Base-by-base conservation (phyloP, 1,140 invertebrate genomes). In the Ostrea denselamellosa region DNA sequence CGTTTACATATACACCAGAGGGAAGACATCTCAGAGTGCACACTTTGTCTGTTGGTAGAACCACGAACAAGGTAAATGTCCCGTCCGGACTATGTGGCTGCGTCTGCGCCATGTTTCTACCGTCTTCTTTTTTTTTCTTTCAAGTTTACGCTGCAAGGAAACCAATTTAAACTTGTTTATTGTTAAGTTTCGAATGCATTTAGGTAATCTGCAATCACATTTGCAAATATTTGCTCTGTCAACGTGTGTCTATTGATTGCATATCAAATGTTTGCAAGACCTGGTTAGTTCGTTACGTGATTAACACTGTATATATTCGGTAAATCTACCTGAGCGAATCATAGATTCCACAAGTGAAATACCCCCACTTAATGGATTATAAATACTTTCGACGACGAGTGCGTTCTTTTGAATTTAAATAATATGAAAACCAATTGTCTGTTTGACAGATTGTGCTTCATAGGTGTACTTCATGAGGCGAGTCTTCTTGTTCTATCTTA, bases 51-150 rank as follows among this genome's bases (percentile, higher is more conserved):
- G 71, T 87, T 8, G 93, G 93, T 8, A 93, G 85, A 51, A 93
- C 87, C 22, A 93, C 87, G 81, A 93, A 93, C 2, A 93, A 22
- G 0, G 92, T 93, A 44, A 93, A 93, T 8, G 71, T 86, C 19
- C 22, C 25, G 17, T 85, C 83, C 54, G 83, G 54, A 44, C 53
- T 58, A 14, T n/a, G 28, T 8, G 54, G 19, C 22, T 85, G 22
- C 83, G n/a, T 51, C 17, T 22, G 28, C 82, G 82, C 52, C 82
- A 83, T 83, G 8, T 77, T 77, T 77, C 9, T 14, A n/a, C 65
- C 5, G 10, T 9, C 12, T 10, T 10, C 9, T 77, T 14, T 10
- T 22, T 77, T 14, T 17, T 34, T 44, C 10, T 34, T 14, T 12
- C 8, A 12, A 12, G 19, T 22, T 71, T 71, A 28, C 10, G n/a